phyloP scores from a whole-genome alignment of 2,888 invertebrate species.

The Trypoxylon attenuatum region DNA sequence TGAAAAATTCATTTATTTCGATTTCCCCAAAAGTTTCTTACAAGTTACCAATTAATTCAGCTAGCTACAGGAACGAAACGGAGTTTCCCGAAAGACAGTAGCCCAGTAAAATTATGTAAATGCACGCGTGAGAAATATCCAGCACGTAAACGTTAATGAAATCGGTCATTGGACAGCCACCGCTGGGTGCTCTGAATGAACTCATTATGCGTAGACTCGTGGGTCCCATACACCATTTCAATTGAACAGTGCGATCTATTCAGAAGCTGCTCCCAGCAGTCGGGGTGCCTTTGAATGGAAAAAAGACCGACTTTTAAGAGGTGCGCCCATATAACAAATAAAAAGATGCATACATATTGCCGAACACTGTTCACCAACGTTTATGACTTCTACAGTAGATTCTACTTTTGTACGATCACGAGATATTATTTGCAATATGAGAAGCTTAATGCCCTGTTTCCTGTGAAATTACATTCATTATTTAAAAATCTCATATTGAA shows the following conservation, averaged over 20 bases:
- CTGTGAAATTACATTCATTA: background rate
- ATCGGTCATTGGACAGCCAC: slow-evolving; percentile 41
- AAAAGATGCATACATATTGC: background rate
- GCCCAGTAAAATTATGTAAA: background rate
- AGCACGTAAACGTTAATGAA: background rate
- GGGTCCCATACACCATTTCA: slow-evolving; percentile 56
- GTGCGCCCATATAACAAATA: slow-evolving; percentile 32
- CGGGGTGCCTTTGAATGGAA: slow-evolving; percentile 24
- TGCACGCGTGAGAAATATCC: background rate
- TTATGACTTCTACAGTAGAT: too few relatives aligned
- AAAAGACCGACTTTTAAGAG: slow-evolving; percentile 41
- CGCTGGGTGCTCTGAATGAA: slow-evolving; percentile 61
- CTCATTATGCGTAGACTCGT: slow-evolving; percentile 62
- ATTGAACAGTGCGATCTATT: slow-evolving; percentile 66
- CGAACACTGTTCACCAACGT: slow-evolving; percentile 1
- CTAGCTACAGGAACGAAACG: too few relatives aligned
- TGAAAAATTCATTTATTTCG: too few relatives aligned
- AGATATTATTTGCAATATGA: too few relatives aligned
- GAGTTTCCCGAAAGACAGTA: too few relatives aligned
- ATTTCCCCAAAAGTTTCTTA: too few relatives aligned
- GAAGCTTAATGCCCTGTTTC: background rate
- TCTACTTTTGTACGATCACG: too few relatives aligned
- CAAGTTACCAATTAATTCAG: too few relatives aligned
- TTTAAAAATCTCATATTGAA: background rate
- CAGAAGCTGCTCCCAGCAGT: slow-evolving; percentile 50